phyloP scores from a whole-genome alignment of 2,888 invertebrate genomes.

The Cotesia congregata region DNA sequence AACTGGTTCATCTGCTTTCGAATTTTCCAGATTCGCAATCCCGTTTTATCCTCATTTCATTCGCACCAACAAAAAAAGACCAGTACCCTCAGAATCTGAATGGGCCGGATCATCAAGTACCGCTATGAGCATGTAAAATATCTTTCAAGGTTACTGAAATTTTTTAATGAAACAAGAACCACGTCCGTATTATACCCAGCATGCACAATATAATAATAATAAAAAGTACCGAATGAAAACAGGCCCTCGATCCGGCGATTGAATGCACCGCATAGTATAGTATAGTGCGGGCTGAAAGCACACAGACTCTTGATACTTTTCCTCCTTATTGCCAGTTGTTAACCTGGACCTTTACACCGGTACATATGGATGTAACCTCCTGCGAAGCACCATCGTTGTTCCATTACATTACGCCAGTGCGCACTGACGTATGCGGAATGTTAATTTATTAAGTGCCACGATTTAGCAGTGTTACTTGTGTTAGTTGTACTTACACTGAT shows the following conservation, averaged over 20 bases:
- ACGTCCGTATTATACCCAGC: too few relatives aligned
- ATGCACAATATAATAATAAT: not conserved
- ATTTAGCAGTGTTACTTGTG: slow-evolving; percentile 30
- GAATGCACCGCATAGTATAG: not conserved
- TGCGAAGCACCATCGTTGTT: slow-evolving; percentile 32
- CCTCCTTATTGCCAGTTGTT: slow-evolving; percentile 37
- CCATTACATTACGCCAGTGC: slow-evolving; percentile 37
- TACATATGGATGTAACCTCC: slow-evolving; percentile 34
- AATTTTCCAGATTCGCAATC: too few relatives aligned
- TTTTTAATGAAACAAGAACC: not conserved
- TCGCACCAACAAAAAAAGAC: not conserved
- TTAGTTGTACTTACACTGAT: not conserved
- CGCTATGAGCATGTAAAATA: not conserved
- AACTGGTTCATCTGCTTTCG: too few relatives aligned
- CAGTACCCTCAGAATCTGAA: not conserved
- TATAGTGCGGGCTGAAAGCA: not conserved
- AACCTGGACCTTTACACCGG: slow-evolving; percentile 39
- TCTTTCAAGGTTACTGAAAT: not conserved
- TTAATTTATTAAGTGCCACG: slow-evolving; percentile 46
- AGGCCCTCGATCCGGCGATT: not conserved
- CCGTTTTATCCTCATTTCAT: not conserved
- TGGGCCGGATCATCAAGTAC: not conserved
- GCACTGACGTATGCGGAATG: slow-evolving; percentile 45
- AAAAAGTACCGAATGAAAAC: not conserved
- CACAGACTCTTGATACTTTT: slow-evolving; percentile 1